Evolutionary conservation across 2,113 vertebrate species (phyloP).

Genomic region (Nannobrachium achirus): DNA sequence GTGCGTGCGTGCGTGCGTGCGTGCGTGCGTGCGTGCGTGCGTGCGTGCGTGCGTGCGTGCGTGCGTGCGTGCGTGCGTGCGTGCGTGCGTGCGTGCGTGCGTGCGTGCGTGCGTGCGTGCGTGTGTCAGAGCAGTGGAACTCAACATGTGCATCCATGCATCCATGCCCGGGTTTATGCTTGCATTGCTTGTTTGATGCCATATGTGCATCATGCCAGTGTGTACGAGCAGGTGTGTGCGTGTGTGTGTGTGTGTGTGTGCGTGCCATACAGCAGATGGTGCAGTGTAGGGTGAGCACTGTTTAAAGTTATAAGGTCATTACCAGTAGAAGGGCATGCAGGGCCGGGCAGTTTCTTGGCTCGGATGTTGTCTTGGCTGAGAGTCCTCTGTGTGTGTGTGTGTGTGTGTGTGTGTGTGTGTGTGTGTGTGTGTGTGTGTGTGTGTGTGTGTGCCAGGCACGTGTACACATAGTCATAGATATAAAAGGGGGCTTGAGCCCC

Average conservation of each 20-base stretch:
- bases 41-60: background rate
- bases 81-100: background rate
- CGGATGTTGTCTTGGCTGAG: background rate
- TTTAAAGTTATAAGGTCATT: slow-evolving; percentile 54
- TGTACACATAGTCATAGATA: no score
- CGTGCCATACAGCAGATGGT: slow-evolving; percentile 49
- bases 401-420: background rate
- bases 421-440: background rate
- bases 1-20: slow-evolving; percentile 1
- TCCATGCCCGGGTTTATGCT: no score
- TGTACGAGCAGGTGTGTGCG: background rate
- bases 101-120: background rate
- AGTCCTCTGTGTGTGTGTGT: background rate
- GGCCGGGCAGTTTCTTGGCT: slow-evolving; percentile 58
- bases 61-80: background rate
- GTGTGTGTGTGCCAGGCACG: no score
- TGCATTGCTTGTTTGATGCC: no score
- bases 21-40: background rate
- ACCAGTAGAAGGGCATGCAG: slow-evolving; percentile 29
- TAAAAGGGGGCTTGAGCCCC: no score
- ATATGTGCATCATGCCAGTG: no score
- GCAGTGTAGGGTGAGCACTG: slow-evolving; percentile 35
- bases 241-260: background rate
- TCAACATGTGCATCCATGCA: no score
- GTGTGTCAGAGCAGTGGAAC: no score